phyloP scores from a whole-genome alignment of 2,888 invertebrate species.

The Argyresthia albistria region DNA sequence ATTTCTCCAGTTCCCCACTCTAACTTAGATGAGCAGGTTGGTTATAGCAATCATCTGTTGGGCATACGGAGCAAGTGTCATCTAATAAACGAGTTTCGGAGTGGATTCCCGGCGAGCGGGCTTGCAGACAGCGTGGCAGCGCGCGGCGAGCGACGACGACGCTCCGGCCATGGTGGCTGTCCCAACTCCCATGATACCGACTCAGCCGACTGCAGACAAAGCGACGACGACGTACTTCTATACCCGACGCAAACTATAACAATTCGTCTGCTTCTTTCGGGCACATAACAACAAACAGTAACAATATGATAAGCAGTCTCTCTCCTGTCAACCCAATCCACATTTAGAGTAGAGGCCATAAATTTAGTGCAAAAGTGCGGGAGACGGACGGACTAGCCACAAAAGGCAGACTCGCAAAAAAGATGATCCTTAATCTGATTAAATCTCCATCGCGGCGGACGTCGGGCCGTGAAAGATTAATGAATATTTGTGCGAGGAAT shows the following conservation, averaged over 20 bases:
- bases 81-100: conserved; percentile 5
- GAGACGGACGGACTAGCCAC: conserved; percentile 61
- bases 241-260: too few relatives aligned
- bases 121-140: conserved; percentile 51
- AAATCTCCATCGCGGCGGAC: conserved; percentile 71
- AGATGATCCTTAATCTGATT: conserved; percentile 73
- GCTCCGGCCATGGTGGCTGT: conserved; percentile 11
- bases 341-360: conserved; percentile 67
- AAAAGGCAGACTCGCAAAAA: conserved; percentile 70
- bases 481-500: conserved; percentile 72
- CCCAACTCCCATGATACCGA: neutral
- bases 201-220: neutral
- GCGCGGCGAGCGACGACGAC: conserved; percentile 20
- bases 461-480: conserved; percentile 73
- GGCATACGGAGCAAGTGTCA: neutral
- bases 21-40: neutral
- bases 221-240: neutral
- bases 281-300: neutral
- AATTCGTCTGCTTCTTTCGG: too few relatives aligned
- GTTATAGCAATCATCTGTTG: neutral
- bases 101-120: conserved; percentile 11
- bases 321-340: conserved; percentile 13
- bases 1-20: too few relatives aligned
- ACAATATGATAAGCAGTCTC: conserved; percentile 1
- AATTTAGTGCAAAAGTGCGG: conserved; percentile 67